Evolutionary conservation across 1,140 invertebrate genomes (phyloP).

Genomic region (Hetaerina americana): DNA sequence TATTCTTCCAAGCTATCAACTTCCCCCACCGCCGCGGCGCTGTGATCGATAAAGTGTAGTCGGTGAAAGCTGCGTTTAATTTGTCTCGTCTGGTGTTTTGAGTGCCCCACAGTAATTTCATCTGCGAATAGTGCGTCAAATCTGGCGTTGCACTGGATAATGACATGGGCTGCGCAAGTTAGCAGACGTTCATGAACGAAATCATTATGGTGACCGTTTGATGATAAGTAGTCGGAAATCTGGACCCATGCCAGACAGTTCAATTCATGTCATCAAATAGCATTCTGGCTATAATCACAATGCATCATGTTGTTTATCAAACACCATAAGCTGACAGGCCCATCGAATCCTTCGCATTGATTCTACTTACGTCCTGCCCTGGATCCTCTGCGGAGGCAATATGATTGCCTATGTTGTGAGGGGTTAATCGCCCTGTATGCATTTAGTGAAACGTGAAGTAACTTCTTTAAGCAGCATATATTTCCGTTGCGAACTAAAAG

Average conservation of each 20-base stretch:
- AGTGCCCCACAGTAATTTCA: no score
- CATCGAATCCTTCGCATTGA: background rate
- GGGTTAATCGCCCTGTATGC: background rate
- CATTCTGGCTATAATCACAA: background rate
- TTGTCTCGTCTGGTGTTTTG: background rate
- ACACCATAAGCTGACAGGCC: background rate
- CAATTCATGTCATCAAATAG: background rate
- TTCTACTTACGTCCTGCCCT: background rate
- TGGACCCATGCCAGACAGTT: background rate
- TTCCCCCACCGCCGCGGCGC: background rate
- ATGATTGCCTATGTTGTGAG: background rate
- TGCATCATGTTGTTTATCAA: background rate
- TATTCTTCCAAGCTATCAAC: background rate
- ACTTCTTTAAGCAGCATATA: no score
- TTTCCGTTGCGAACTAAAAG: no score
- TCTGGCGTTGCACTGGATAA: background rate
- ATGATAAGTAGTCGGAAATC: background rate
- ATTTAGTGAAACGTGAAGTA: background rate
- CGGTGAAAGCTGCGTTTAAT: background rate
- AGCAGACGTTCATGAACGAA: background rate
- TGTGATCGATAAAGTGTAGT: background rate
- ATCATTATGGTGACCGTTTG: background rate
- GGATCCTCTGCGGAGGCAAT: background rate
- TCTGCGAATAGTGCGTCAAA: no score
- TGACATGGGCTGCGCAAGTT: background rate